A percentile compares a stretch with the other conserved stretches of the same genome.
phyloP scores from a whole-genome alignment of 92 coral and sea anemone genomes.

The Parazoanthus darwini region DNA sequence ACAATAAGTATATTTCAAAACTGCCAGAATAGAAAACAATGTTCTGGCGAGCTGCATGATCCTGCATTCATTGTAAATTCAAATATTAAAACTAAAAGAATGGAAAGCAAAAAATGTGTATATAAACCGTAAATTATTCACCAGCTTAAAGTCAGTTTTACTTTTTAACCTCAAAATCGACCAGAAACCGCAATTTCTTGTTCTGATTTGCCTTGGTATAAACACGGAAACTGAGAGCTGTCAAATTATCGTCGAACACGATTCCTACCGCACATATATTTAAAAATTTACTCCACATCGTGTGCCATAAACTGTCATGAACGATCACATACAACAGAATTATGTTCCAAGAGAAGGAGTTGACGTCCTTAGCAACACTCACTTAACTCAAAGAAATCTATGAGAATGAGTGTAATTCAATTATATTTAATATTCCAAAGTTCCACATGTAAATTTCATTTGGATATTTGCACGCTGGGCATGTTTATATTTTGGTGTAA shows the following conservation, averaged over 20 bases:
- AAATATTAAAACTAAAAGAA: neutral
- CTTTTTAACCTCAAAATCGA: neutral
- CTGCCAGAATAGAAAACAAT: too few species aligned
- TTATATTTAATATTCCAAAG: neutral
- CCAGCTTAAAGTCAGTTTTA: too few species aligned
- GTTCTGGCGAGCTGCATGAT: neutral
- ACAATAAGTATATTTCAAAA: too few species aligned
- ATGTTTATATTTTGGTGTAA: neutral
- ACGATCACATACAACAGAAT: neutral
- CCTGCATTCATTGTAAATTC: neutral
- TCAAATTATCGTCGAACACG: neutral
- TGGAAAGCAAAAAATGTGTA: neutral
- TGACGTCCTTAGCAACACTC: neutral
- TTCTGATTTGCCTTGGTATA: too few species aligned
- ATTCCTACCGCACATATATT: neutral
- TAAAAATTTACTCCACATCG: neutral
- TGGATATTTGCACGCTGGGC: neutral
- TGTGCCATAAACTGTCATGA: neutral
- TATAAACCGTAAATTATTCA: neutral
- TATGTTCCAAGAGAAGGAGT: neutral
- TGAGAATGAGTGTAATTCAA: neutral
- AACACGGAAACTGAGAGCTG: neutral
- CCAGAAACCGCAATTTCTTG: neutral
- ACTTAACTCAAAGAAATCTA: constrained; percentile 1
- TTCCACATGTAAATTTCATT: neutral